Evolutionary conservation across 2,888 invertebrate genomes (phyloP), one percentile per base, ranked within the genome.

Genomic region (Xestia ashworthii): DNA sequence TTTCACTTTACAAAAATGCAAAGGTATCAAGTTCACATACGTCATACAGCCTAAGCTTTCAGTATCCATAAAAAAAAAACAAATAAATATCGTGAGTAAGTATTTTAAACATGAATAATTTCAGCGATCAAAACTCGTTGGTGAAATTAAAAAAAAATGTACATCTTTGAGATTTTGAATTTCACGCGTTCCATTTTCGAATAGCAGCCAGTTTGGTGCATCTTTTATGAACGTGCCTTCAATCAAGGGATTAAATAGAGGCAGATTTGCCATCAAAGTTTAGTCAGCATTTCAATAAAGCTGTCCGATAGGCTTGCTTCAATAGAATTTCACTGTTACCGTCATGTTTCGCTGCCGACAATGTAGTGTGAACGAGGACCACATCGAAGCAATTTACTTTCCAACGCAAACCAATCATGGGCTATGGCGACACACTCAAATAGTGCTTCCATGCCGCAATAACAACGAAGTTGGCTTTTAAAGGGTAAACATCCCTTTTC

Each of bases 331-430:
- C 75, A 74, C 74, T 69, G 71, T 38, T 71, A 67, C 65, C 62
- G 50, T 19, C 66, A 53, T 74, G 78, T 71, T 53, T 58, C 73
- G 53, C 69, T 71, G n/a, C 60, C 65, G 62, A 81, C 76, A 79
- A 69, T 87, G n/a, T 48, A 73, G 74, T 84, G 79, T 83, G 72
- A 80, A 77, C 83, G 78, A 77, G 83, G 85, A 84, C 89, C 89
- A 87, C 90, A 89, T 90, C 91, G 89, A 91, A 91, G 92, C 95
- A 95, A 95, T 96, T 96, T 95, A 95, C 93, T 95, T 95, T 93
- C 95, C 92, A 95, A 95, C 93, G 94, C 93, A 93, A 93, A 94
- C 93, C 94, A 95, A 95, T 95, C 94, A 94, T 90, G 90, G 92
- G 87, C 83, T 76, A 81, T 84, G 71, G 78, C 76, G 80, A 74